Conservation (phyloP, 2,888 invertebrate genomes). For the Zygaena filipendulae region DNA sequence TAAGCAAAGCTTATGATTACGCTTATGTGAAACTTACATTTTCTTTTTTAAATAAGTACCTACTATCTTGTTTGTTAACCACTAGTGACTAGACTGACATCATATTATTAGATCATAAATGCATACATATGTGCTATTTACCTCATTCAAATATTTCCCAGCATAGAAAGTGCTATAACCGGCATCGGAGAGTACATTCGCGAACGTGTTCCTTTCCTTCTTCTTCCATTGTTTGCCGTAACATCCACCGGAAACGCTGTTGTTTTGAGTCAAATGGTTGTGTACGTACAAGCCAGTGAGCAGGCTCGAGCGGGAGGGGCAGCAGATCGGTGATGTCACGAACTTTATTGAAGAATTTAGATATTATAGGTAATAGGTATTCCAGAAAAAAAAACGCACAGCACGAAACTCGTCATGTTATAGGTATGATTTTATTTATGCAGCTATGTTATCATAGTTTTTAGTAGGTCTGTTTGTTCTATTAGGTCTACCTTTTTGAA, state of each 20-base stretch:
- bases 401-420: not conserved
- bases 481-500: no score
- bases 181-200: constrained; percentile 69
- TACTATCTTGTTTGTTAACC: no score
- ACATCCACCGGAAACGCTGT: constrained; percentile 83
- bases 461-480: no score
- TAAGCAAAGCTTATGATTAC: no score
- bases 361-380: no score
- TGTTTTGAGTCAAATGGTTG: constrained; percentile 83
- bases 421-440: no score
- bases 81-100: no score
- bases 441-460: no score
- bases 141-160: constrained; percentile 94
- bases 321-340: constrained; percentile 87
- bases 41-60: no score
- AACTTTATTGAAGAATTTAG: no score
- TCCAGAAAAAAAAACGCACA: not conserved
- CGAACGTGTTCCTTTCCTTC: constrained; percentile 75
- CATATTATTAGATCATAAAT: no score
- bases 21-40: no score
- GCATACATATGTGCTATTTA: constrained; percentile 25
- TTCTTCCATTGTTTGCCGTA: constrained; percentile 73
- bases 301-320: constrained; percentile 89
- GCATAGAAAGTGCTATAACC: constrained; percentile 90
- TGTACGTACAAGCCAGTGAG: constrained; percentile 87